phyloP scores from a whole-genome alignment of 2,797 vertebrate species.

The Enteromius mattozi region DNA sequence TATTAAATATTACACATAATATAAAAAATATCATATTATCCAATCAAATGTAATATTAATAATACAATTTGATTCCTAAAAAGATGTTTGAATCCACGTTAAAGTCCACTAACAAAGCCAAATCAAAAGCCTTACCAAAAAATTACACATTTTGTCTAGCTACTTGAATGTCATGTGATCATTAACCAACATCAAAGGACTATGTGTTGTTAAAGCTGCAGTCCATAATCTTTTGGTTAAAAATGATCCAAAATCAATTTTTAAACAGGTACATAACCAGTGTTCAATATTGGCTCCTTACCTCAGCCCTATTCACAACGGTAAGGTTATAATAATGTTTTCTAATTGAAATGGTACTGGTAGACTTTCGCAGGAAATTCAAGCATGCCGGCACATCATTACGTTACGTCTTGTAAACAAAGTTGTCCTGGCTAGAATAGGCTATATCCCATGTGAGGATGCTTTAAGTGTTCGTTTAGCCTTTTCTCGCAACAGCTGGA shows the following conservation, averaged over 20 bases:
- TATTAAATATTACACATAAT: background rate
- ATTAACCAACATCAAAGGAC: background rate
- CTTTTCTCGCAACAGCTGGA: too few species aligned
- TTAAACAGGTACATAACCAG: too few species aligned
- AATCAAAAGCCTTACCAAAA: background rate
- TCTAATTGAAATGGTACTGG: too few species aligned
- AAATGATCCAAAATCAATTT: background rate
- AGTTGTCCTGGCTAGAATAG: background rate
- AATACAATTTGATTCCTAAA: background rate
- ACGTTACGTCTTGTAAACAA: background rate
- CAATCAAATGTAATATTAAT: background rate
- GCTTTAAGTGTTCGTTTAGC: too few species aligned
- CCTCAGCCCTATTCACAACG: too few species aligned
- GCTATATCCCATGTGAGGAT: too few species aligned
- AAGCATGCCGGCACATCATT: background rate
- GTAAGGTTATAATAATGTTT: too few species aligned
- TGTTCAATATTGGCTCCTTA: too few species aligned
- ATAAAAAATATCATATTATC: too few species aligned
- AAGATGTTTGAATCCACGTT: background rate
- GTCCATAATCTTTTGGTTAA: background rate
- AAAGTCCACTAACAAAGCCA: background rate
- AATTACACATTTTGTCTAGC: too few species aligned
- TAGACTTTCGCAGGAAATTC: background rate
- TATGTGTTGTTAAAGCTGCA: background rate
- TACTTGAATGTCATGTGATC: background rate